Evolutionary conservation across 2,113 vertebrate species (phyloP).

Genomic region (Megaceryle torquata): DNA sequence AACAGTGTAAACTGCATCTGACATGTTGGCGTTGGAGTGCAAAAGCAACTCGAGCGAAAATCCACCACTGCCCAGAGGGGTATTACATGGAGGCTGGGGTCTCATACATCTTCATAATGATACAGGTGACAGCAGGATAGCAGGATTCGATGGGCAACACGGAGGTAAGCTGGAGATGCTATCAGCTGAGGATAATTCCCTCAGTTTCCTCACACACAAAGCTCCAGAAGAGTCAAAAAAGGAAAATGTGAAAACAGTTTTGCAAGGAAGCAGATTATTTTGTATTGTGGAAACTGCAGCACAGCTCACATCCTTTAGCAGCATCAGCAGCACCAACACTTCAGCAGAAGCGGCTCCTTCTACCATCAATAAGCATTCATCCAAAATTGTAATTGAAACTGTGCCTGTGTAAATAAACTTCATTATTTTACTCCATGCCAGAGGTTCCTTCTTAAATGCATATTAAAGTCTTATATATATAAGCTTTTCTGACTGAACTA

Average conservation of each 20-base stretch:
- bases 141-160: neutral
- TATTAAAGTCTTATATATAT: constrained; percentile 13
- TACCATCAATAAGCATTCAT: neutral
- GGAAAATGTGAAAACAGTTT: neutral
- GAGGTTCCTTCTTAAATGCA: neutral
- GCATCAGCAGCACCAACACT: neutral
- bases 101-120: constrained; percentile 62
- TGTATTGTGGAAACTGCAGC: neutral
- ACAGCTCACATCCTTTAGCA: neutral
- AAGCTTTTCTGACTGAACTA: constrained; percentile 5
- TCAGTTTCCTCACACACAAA: neutral
- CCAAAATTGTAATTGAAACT: constrained; percentile 20
- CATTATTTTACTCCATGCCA: neutral
- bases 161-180: neutral
- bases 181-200: neutral
- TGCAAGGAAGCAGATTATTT: neutral
- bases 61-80: constrained; percentile 54
- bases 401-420: constrained; percentile 3
- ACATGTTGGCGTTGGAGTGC: constrained; percentile 33
- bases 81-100: neutral
- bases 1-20: constrained; percentile 67
- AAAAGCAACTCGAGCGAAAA: constrained; percentile 58
- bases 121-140: constrained; percentile 39
- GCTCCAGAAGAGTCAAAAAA: neutral
- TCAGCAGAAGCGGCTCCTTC: neutral